These are phyloP conservation scores for Halcyon chelicuti DNA, from an alignment of 2,797 vertebrate genomes.

Conservation along the genomic window DNA sequence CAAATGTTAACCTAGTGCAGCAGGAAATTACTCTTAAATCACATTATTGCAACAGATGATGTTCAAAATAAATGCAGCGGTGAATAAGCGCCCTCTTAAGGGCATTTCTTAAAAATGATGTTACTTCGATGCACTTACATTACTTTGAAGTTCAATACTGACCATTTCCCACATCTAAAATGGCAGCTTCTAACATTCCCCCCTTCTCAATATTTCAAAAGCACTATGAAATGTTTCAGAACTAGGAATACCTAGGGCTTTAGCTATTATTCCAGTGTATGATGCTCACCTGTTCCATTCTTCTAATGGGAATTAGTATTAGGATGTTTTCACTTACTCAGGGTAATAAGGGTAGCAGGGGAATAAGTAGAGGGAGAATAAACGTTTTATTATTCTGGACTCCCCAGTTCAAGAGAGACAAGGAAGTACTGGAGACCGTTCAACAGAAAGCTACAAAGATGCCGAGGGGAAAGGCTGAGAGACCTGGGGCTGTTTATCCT, in stretches of 20 bases:
- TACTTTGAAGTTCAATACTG: neutral
- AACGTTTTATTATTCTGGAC: neutral
- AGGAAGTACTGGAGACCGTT: neutral
- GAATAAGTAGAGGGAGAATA: neutral
- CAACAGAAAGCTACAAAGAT: neutral
- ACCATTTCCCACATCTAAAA: neutral
- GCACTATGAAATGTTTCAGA: neutral
- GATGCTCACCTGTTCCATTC: neutral
- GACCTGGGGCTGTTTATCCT: neutral
- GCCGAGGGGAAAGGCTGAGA: neutral
- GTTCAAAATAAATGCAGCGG: neutral
- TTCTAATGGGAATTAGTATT: neutral
- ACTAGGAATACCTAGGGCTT: neutral
- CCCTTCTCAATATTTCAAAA: neutral
- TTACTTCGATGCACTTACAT: neutral
- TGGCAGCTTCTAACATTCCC: neutral
- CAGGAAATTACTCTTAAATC: neutral
- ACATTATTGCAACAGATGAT: neutral
- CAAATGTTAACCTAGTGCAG: neutral
- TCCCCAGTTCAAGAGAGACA: neutral
- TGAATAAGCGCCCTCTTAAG: constrained; percentile 17
- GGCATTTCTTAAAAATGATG: accelerated
- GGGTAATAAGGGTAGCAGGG: accelerated
- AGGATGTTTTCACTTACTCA: neutral
- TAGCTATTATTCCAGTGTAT: neutral